A percentile compares a stretch with the other conserved stretches of the same genome.
Conservation (phyloP, 2,888 invertebrate species). For the Acanthosepion esculentum region DNA sequence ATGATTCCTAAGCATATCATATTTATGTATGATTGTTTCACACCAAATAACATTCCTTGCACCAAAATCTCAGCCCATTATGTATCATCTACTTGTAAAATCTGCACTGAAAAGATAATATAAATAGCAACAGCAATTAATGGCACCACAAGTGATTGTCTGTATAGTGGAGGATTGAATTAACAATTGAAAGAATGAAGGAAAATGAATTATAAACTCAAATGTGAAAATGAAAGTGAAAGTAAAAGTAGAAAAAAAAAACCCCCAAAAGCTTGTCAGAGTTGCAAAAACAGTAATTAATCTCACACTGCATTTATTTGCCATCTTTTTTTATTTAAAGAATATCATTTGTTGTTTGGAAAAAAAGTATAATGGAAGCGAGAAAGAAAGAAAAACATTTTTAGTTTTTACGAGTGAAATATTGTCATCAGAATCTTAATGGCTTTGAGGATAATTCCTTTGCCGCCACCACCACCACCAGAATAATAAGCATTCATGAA, state of each 20-base stretch:
- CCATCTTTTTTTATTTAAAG: background rate
- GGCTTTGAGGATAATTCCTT: no score
- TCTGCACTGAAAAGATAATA: no score
- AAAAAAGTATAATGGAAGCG: no score
- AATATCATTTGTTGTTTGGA: conserved; percentile 12
- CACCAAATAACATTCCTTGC: no score
- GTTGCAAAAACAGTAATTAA: conserved; percentile 15
- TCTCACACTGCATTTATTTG: background rate
- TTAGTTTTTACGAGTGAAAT: no score
- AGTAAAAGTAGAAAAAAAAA: background rate
- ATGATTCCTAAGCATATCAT: no score
- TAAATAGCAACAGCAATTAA: background rate
- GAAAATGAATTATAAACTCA: background rate
- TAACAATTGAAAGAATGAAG: background rate
- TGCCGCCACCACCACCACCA: no score
- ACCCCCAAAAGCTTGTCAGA: background rate
- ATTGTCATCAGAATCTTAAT: no score
- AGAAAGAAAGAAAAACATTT: no score
- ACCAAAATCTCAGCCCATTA: no score
- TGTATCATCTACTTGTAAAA: no score
- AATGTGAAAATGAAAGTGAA: background rate
- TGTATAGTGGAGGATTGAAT: background rate
- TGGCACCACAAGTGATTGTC: background rate
- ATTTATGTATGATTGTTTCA: background rate
- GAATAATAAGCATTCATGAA: no score